Evolutionary conservation across 2,113 vertebrate genomes (phyloP), one percentile per base, ranked within the genome.

Genomic region (Ranitomeya imitator): DNA sequence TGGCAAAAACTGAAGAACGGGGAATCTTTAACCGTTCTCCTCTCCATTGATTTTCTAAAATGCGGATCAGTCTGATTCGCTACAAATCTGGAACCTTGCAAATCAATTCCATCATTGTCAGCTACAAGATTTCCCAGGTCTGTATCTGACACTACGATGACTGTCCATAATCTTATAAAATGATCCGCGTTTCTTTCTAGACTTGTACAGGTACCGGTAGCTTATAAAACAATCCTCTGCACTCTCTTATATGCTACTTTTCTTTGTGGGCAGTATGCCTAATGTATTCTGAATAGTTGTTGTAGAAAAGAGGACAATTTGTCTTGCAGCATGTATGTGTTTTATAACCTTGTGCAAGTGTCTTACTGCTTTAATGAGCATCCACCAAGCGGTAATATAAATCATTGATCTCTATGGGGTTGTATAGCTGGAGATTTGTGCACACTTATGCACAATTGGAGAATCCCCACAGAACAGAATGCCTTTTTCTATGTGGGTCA

Each of bases 321-420:
- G 31, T 51, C 63, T 52, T 83, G 16, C 31, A 51, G 60, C 80
- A 65, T 83, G 60, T 37, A 65, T 83, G 21, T 84, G 55, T 83
- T 69, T 15, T 81, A 21, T 81, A 69, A 83, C 61, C 81, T 83
- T 83, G 37, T 83, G 45, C 61, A 23, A 69, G 81, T 74, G 71
- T 23, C 23, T 31, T 45, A 81, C 59, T 18, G 65, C 82, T 69
- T 84, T 84, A 84, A 84, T 71, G 51, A 55, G 65, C 9, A 55
- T 84, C 63, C 82, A 52, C 4, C n/a, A 31, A 55, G 65, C 37
- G n/a, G 65, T 26, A 71, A 71, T 84, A 71, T 52, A 23, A 52
- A 69, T 84, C 82, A 69, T 54, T 71, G 65, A 71, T 84, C 63
- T 57, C 65, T 84, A 84, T 71, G 63, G 67, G 51, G 82, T 84